Conservation (phyloP, 1,140 invertebrate genomes). For the Triops cancriformis region DNA sequence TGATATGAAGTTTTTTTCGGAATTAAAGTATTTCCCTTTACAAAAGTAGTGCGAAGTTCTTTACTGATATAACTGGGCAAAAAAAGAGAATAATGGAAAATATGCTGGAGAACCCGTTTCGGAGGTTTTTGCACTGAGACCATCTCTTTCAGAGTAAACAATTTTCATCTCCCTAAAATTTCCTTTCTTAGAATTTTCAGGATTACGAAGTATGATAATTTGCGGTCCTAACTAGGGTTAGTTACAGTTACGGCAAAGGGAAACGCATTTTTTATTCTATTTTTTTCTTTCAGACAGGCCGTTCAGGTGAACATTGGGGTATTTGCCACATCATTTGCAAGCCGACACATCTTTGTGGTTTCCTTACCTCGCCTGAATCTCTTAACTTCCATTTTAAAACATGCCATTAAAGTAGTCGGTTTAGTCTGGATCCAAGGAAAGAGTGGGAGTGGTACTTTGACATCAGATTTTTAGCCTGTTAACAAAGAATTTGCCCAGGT, state of each 20-base stretch:
- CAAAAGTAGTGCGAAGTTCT: no score
- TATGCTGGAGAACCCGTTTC: no score
- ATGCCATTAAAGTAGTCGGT: not conserved
- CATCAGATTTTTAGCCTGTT: no score
- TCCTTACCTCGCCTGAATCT: not conserved
- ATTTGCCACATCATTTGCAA: constrained; percentile 14
- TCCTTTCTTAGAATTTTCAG: not conserved
- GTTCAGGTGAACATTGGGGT: not conserved
- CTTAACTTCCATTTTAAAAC: not conserved
- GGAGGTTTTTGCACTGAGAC: no score
- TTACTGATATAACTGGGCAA: no score
- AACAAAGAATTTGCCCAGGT: no score
- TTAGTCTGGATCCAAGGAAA: not conserved
- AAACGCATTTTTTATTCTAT: no score
- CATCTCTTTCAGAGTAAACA: no score
- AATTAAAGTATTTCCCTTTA: not conserved
- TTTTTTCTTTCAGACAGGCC: not conserved
- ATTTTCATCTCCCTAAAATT: not conserved
- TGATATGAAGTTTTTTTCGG: not conserved
- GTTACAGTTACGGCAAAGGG: not conserved
- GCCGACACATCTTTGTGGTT: constrained; percentile 12
- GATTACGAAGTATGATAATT: not conserved
- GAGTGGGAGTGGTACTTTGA: no score
- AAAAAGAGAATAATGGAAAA: no score
- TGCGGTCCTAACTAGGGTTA: not conserved